Base-by-base conservation (phyloP, 2,113 vertebrate species). In the Nibea coibor region DNA sequence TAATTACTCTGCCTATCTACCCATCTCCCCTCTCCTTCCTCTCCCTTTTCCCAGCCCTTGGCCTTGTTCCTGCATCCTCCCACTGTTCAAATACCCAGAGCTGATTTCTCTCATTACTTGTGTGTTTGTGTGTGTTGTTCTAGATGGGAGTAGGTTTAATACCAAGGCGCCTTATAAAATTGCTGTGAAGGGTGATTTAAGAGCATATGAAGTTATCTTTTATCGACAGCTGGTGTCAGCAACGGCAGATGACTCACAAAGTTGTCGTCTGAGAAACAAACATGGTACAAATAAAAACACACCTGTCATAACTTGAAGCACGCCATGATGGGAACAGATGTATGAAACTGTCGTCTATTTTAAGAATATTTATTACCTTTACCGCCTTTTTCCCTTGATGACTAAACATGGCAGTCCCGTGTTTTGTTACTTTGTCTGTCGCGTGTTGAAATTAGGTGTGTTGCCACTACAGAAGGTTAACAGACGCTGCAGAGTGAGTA, bases 1-100 rank as follows among this genome's bases (percentile, higher is more conserved):
- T 95, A 95, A 95, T 94, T 93, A 87, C 78, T 88, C 87, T 78
- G 86, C 87, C 89, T 93, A 92, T 91, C 94, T 85, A 57, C 89
- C 80, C 90, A 90, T 94, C 92, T 84, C 84, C 87, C 77, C 85
- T 90, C 80, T 89, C 83, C 80, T 89, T 91, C 93, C 88, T 89
- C 90, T 88, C 87, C 78, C 77, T 70, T 85, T 82, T 87, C 91
- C 84, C 85, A 87, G 90, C 88, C 86, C 91, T 91, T 90, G 91
- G 92, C 93, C 92, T 94, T 88, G 84, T 80, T 85, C 83, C 80
- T 84, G 45, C 71, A 76, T 78, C 76, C 93, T 90, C 88, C 87
- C 84, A 87, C 88, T 63, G 66, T 79, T 92, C 87, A 91, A 75
- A 94, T 90, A 91, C 82, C 82, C 59, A 80, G 78, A 35, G 64